Evolutionary conservation across 2,113 vertebrate species (phyloP), one percentile per base, ranked within the genome.

Genomic region (Brachyhypopomus occidentalis): DNA sequence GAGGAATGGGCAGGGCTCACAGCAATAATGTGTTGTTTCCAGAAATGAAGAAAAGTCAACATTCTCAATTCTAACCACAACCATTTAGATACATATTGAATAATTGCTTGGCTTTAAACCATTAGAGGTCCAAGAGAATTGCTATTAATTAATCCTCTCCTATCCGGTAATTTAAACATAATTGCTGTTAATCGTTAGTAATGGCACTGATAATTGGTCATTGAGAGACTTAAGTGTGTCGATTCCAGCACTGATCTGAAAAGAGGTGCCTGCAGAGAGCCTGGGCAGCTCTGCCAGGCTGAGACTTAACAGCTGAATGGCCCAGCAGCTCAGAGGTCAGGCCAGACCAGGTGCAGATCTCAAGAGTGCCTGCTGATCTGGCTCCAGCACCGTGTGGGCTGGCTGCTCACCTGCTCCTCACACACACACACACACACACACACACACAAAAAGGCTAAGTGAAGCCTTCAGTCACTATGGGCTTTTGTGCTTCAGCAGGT

Each of bases 401-500:
- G 62, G 82, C 84, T 56, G 77, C 72, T 78, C 79, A 85, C 60
- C 72, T 72, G 81, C 78, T 70, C 56, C 56, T 48, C 41, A 60
- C 71, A 79, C 30, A 38, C 45, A 52, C 12, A 52, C 45, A 52
- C 41, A 9, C 41, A 41, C 60, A 25, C 52, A 82, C 78, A 78
- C 55, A 60, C 20, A 60, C 71, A 79, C 30, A 86, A 84, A 86
- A 84, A 81, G 67, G 22, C 38, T 72, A 36, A 1, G 84, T 81
- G 78, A 83, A 81, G 83, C 77, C 84, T 87, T 88, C 80, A 83
- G 79, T 64, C 48, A 27, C 27, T 48, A 41, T 56, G 67, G 55
- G 34, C 80, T 78, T 89, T 88, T 86, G 84, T 86, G 79, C 83
- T 80, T 73, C 72, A 70, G 88, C 88, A 89, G 88, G 88, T 89